Evolutionary conservation across 1,140 invertebrate species (phyloP), one percentile per base, ranked within the genome.

Genomic region (Cotesia vestalis): DNA sequence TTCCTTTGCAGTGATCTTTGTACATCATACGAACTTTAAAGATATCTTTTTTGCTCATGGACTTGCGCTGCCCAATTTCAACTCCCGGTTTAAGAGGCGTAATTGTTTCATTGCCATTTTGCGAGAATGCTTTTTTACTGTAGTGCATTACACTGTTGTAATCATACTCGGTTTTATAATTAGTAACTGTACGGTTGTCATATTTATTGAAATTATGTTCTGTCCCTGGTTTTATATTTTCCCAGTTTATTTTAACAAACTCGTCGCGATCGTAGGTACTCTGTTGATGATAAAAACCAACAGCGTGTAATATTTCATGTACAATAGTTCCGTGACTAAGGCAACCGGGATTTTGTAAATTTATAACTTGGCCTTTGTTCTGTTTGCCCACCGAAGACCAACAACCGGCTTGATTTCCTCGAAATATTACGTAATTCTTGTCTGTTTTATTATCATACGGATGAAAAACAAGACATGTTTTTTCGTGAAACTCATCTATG

Each of bases 111-210:
- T 90, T 82, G 59, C 88, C 90, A 80, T 93, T 91, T 69, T 85
- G 89, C 0, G 90, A 90, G 78, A 94, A 94, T 1, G 91, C 91
- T 38, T 81, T 86, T 40, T 88, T 86, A 40, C 89, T 89, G 76
- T 94, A 94, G 77, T 94, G 93, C 91, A 94, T 92, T 1, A 94
- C 88, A 75, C 91, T 92, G 0, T 81, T 82, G 75, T 93, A 94
- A 82, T 94, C 92, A 75, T 94, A 94, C 3, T 78, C 75, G 27
- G 89, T 83, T 3, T 88, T 88, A 70, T 90, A 92, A 77, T 92
- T 90, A 0, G 89, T 91, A 9, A 92, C 89, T 4, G 88, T 89
- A 4, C 89, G 85, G 20, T 86, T 87, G 4, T 88, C 89, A 75
- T 92, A 92, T 78, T 93, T 93, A 40, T 89, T 89, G 78, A 94